A percentile compares a stretch with the other conserved stretches of the same genome.
phyloP scores from a whole-genome alignment of 2,113 vertebrate genomes.

The Morone chrysops region DNA sequence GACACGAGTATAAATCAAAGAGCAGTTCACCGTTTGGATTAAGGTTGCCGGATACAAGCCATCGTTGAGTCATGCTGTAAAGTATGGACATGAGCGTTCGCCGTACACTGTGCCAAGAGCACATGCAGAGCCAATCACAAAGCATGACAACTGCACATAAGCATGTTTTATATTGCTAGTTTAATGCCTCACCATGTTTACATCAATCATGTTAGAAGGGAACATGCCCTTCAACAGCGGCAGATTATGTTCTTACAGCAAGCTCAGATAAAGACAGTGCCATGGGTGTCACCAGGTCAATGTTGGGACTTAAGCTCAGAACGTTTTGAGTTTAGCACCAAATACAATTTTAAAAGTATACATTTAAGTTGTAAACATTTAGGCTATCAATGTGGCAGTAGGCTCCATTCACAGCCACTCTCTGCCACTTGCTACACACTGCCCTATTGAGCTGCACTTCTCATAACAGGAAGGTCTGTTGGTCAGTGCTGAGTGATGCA shows the following conservation, averaged over 20 bases:
- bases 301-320: no score
- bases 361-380: no score
- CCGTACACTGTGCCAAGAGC: constrained; percentile 31
- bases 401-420: no score
- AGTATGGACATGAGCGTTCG: constrained; percentile 42
- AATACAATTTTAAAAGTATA: no score
- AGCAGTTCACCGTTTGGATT: constrained; percentile 56
- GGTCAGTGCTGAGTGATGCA: no score
- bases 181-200: constrained; percentile 54
- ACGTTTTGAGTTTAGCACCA: no score
- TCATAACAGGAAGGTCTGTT: no score
- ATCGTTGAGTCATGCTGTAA: constrained; percentile 44
- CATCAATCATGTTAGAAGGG: constrained; percentile 54
- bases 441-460: no score
- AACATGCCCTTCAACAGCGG: constrained; percentile 55
- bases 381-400: no score
- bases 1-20: constrained; percentile 72
- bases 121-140: constrained; percentile 36
- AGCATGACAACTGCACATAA: constrained; percentile 51
- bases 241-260: not conserved
- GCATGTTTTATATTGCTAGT: constrained; percentile 53
- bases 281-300: no score
- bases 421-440: no score
- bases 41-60: constrained; percentile 55
- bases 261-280: not conserved